These are phyloP conservation scores for Epirrhoe tristata DNA, from an alignment of 2,888 invertebrate genomes.

Conservation along the genomic window DNA sequence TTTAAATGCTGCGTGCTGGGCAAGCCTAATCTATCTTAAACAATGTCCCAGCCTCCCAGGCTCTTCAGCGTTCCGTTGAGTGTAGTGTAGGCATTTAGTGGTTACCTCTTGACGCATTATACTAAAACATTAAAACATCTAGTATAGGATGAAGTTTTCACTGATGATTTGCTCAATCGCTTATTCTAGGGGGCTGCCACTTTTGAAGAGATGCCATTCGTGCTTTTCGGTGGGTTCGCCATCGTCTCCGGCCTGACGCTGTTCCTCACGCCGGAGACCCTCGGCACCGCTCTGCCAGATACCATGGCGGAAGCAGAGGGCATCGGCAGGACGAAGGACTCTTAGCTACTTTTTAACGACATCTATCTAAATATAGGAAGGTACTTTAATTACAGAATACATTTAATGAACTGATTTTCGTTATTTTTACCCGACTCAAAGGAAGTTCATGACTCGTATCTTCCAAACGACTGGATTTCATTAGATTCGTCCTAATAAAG, in stretches of 20 bases:
- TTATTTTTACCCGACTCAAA: neutral
- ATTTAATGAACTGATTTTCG: neutral
- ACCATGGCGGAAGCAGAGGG: conserved; percentile 85
- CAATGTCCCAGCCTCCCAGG: no score
- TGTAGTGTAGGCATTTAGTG: no score
- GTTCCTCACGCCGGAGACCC: conserved; percentile 86
- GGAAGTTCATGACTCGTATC: no score
- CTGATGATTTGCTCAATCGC: neutral
- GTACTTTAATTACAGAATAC: no score
- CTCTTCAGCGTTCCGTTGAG: no score
- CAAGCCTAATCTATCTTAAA: no score
- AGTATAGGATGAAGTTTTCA: no score
- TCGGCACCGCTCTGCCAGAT: conserved; percentile 81
- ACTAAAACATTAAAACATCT: no score
- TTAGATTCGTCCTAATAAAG: no score
- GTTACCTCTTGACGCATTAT: no score
- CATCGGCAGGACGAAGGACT: conserved; percentile 49
- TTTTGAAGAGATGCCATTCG: conserved; percentile 75
- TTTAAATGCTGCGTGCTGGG: no score
- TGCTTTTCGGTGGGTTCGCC: conserved; percentile 83
- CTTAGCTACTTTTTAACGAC: neutral
- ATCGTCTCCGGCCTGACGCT: conserved; percentile 86
- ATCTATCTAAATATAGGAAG: neutral
- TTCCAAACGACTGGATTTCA: no score
- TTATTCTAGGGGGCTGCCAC: conserved; percentile 58